phyloP scores from a whole-genome alignment of 2,888 invertebrate species.

The Andrena praecox region DNA sequence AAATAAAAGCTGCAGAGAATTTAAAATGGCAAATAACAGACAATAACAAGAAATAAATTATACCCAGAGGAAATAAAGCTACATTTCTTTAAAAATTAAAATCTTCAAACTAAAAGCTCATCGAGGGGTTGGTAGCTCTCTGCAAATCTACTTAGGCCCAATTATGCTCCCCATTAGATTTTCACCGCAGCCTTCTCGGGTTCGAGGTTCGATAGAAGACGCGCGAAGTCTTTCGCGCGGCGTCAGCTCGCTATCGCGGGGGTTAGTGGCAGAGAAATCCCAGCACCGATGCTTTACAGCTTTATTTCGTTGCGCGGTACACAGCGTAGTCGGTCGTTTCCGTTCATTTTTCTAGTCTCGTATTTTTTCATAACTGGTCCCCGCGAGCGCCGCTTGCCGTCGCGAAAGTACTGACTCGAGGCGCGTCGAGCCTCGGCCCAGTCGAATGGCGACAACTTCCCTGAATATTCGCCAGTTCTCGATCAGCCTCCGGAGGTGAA shows the following conservation, averaged over 20 bases:
- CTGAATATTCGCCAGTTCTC: not conserved
- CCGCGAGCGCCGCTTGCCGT: slow-evolving; percentile 39
- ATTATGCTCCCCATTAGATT: no score
- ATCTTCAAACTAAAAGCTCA: no score
- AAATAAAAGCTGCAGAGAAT: no score
- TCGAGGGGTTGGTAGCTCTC: no score
- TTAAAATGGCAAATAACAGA: no score
- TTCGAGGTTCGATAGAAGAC: not conserved
- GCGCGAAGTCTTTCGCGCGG: not conserved
- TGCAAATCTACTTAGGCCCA: no score
- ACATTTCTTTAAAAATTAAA: no score
- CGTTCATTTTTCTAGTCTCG: slow-evolving; percentile 69
- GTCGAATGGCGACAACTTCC: not conserved
- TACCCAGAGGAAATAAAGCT: no score
- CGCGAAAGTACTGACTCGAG: slow-evolving; percentile 64
- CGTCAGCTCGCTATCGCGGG: no score
- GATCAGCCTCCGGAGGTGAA: not conserved
- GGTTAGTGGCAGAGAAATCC: slow-evolving; percentile 53
- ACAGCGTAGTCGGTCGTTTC: slow-evolving; percentile 40
- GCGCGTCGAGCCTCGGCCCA: not conserved
- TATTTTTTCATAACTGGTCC: slow-evolving; percentile 76
- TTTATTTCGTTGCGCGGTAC: slow-evolving; percentile 63
- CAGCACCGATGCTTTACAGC: slow-evolving; percentile 61
- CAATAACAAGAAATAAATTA: no score
- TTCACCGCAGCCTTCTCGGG: no score